These are phyloP conservation scores for Halcyon leucocephala DNA, from an alignment of 2,797 vertebrate species.

Conservation along the genomic window DNA sequence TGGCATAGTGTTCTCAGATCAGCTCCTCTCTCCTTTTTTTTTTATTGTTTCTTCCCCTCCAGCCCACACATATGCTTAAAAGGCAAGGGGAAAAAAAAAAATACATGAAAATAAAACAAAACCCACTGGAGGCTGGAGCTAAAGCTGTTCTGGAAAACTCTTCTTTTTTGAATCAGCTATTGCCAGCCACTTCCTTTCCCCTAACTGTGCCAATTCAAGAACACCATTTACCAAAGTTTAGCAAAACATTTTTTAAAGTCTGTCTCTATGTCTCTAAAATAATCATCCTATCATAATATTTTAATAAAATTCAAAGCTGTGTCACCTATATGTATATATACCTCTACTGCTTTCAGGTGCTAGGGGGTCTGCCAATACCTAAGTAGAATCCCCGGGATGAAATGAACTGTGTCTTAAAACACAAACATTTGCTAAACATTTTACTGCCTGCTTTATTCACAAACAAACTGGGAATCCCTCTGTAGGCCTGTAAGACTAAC, in stretches of 20 bases:
- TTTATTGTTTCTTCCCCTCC: background rate
- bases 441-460: background rate
- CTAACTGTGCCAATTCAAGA: background rate
- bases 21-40: background rate
- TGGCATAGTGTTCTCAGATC: background rate
- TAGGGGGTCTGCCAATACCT: background rate
- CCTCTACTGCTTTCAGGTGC: background rate
- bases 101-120: background rate
- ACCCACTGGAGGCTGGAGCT: background rate
- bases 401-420: background rate
- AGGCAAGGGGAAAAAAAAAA: accelerated
- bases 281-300: background rate
- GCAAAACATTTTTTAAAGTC: background rate
- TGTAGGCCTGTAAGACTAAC: background rate
- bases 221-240: background rate
- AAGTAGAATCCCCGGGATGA: background rate
- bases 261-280: background rate
- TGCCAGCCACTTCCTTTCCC: constrained; percentile 34
- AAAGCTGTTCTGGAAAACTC: background rate
- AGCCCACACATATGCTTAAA: background rate
- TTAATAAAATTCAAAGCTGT: background rate
- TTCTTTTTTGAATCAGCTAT: background rate
- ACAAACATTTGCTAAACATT: background rate
- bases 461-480: background rate
- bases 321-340: background rate